A percentile compares a stretch with the other conserved stretches of the same genome.
Evolutionary conservation across 2,113 vertebrate genomes (phyloP).

Genomic region (Microcebus murinus): DNA sequence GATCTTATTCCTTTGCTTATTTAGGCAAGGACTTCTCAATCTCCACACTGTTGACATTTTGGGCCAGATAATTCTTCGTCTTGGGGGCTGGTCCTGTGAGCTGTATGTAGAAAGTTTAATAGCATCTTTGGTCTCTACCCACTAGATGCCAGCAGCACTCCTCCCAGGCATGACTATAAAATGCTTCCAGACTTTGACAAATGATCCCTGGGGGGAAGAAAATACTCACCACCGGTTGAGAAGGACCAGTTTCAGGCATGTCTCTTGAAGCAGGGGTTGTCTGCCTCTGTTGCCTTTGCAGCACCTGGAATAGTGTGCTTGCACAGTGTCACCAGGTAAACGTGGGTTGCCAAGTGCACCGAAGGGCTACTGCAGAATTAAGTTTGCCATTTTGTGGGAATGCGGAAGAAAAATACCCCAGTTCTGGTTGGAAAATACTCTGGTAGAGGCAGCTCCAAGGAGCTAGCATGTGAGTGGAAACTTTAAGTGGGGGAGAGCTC

Average conservation of each 20-base stretch:
- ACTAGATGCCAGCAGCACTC: neutral
- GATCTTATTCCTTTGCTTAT: neutral
- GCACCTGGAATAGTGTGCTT: neutral
- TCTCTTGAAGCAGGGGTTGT: neutral
- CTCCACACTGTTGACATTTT: neutral
- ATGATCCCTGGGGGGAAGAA: too few species aligned
- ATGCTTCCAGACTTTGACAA: neutral
- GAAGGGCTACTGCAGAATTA: neutral
- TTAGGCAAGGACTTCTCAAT: neutral
- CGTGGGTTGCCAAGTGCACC: neutral
- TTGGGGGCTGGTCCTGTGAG: neutral
- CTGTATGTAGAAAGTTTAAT: neutral
- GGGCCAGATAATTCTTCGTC: neutral
- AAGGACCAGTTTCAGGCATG: neutral
- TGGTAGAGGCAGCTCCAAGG: neutral
- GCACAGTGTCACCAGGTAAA: neutral
- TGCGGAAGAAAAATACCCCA: neutral
- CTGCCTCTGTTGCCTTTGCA: neutral
- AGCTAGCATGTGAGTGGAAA: neutral
- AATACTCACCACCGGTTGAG: rapidly evolving
- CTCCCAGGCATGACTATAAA: neutral
- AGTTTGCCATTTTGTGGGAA: neutral
- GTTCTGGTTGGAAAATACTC: neutral
- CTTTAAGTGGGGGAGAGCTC: neutral
- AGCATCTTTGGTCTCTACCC: neutral